phyloP scores from a whole-genome alignment of 2,888 invertebrate genomes.

The Hanleya hanleyi region DNA sequence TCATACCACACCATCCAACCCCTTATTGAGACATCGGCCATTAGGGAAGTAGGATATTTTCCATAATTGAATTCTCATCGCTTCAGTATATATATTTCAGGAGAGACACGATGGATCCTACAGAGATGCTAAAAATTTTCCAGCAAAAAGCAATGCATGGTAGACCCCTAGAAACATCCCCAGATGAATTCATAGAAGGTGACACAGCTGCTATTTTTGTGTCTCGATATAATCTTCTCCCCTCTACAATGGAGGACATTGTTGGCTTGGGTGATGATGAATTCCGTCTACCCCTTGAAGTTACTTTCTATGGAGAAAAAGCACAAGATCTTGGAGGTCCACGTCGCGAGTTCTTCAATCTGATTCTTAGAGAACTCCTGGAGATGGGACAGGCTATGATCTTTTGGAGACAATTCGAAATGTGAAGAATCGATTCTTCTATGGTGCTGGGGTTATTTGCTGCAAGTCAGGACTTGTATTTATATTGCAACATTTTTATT shows the following conservation, averaged over 20 bases:
- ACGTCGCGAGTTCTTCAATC: conserved; percentile 5
- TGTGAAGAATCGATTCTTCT: too few species aligned
- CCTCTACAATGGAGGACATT: neutral
- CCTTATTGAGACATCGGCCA: too few species aligned
- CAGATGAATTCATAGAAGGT: neutral
- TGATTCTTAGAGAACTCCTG: neutral
- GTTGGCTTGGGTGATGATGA: neutral
- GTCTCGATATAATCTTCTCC: neutral
- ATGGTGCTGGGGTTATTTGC: too few species aligned
- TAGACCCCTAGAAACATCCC: neutral
- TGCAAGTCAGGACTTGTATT: too few species aligned
- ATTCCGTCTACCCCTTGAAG: neutral
- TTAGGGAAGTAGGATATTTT: too few species aligned
- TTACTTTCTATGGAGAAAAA: conserved; percentile 15
- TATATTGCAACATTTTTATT: too few species aligned
- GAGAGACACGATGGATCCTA: neutral
- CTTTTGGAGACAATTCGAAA: too few species aligned
- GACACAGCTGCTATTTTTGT: conserved; percentile 8
- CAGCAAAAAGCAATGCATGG: neutral
- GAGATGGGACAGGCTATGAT: too few species aligned
- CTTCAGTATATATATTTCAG: neutral
- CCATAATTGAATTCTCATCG: too few species aligned
- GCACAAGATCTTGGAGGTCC: conserved; percentile 18
- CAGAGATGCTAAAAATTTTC: neutral
- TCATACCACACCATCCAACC: too few species aligned